These are phyloP conservation scores for Pachyrhynchus sulphureomaculatus DNA, from an alignment of 1,140 invertebrate genomes.

Conservation along the genomic window DNA sequence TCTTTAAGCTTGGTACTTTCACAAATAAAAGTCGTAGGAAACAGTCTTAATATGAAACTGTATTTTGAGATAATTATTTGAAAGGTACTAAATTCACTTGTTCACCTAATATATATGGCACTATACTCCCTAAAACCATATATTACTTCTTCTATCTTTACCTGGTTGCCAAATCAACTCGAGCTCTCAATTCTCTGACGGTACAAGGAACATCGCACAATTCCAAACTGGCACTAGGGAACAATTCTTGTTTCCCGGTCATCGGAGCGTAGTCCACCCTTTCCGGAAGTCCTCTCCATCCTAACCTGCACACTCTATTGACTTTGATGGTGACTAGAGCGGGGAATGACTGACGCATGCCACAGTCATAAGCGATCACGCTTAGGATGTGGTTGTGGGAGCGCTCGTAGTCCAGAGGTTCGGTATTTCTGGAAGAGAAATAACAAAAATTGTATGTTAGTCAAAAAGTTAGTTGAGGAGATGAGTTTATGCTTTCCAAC, in stretches of 20 bases:
- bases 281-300: constrained; percentile 77
- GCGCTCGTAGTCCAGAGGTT: constrained; percentile 85
- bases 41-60: no score
- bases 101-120: no score
- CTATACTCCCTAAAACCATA: no score
- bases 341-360: constrained; percentile 84
- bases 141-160: constrained; percentile 16
- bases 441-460: no score
- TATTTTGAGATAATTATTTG: no score
- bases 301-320: constrained; percentile 58
- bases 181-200: constrained; percentile 63
- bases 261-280: constrained; percentile 89
- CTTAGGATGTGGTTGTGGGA: constrained; percentile 95
- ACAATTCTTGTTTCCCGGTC: constrained; percentile 73
- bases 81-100: no score
- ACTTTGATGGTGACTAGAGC: constrained; percentile 95
- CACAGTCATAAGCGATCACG: constrained; percentile 95
- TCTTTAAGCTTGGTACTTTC: no score
- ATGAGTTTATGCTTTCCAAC: no score
- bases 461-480: no score
- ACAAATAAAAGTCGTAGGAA: no score
- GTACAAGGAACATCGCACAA: constrained; percentile 84
- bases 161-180: constrained; percentile 63
- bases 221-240: constrained; percentile 83
- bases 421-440: constrained; percentile 66